These are phyloP conservation scores for Solen grandis DNA, from an alignment of 1,140 invertebrate genomes.

Conservation along the genomic window DNA sequence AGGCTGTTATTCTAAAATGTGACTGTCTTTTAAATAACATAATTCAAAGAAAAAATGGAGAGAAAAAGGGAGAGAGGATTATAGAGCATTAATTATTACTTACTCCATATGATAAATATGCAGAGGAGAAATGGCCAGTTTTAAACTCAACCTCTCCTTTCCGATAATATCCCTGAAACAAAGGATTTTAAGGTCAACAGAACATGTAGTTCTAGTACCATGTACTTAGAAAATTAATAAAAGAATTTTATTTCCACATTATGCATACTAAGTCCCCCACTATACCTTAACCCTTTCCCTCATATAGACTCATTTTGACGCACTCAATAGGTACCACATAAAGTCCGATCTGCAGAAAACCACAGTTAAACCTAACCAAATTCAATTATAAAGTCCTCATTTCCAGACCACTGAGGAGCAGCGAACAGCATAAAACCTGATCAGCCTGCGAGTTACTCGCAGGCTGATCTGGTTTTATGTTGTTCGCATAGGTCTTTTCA, in stretches of 20 bases:
- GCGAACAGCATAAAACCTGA: too few species aligned
- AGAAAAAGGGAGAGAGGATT: too few species aligned
- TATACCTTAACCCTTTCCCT: too few species aligned
- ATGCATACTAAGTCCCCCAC: background rate
- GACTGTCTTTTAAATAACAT: too few species aligned
- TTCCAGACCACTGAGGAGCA: too few species aligned
- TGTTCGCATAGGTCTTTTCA: too few species aligned
- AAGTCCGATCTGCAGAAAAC: background rate
- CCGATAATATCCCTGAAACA: constrained; percentile 88
- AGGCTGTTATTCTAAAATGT: too few species aligned
- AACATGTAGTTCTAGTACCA: too few species aligned
- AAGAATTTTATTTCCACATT: background rate
- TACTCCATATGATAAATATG: constrained; percentile 86
- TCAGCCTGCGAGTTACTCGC: too few species aligned
- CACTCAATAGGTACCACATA: background rate
- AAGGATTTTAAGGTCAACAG: constrained; percentile 40
- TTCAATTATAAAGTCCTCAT: background rate
- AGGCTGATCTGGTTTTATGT: too few species aligned
- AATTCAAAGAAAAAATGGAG: too few species aligned
- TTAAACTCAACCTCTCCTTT: constrained; percentile 89
- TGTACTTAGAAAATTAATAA: background rate
- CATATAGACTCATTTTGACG: background rate
- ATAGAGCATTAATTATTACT: too few species aligned
- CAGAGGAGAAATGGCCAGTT: constrained; percentile 86
- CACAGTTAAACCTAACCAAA: background rate